Evolutionary conservation across 2,888 invertebrate species (phyloP), one percentile per base, ranked within the genome.

Genomic region (Sturmia bella): DNA sequence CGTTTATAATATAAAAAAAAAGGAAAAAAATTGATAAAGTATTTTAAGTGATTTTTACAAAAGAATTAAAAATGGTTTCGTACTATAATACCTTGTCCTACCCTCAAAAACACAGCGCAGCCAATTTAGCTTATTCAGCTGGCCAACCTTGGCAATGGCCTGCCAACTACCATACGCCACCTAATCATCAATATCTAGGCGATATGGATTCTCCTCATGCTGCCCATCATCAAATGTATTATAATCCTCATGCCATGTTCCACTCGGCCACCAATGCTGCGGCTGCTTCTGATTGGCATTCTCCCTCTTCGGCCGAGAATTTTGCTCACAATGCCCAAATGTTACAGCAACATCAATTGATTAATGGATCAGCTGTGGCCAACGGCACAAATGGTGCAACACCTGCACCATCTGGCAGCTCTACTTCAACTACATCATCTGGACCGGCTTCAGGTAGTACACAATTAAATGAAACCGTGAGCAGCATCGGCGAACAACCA

Each of bases 1-100:
- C 50, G 43, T 50, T 27, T 41, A 24, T 64, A 69, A 77, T n/a
- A n/a, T n/a, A n/a, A n/a, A n/a, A n/a, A n/a, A n/a, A n/a, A n/a
- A n/a, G n/a, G n/a, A n/a, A n/a, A n/a, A n/a, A n/a, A n/a, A n/a
- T n/a, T n/a, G n/a, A n/a, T n/a, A n/a, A n/a, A n/a, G n/a, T n/a
- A 32, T 9, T 32, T 27, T 4, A 7, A 32, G 32, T 32, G 32
- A 32, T 32, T 57, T 19, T 24, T 3, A 1, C 48, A 43, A 13
- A 48, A 70, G 9, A 61, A 13, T 9, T n/a, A 13, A 27, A 81
- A 57, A 95, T 95, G 95, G 95, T 95, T 91, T 94, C 94, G 85
- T 95, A 95, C 91, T 95, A 91, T 92, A 94, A 90, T 91, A 84
- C 94, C 88, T 92, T 93, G 90, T 93, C 94, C 92, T 94, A 94